These are phyloP conservation scores for Taurulus bubalis DNA, from an alignment of 2,113 vertebrate genomes.

Conservation along the genomic window DNA sequence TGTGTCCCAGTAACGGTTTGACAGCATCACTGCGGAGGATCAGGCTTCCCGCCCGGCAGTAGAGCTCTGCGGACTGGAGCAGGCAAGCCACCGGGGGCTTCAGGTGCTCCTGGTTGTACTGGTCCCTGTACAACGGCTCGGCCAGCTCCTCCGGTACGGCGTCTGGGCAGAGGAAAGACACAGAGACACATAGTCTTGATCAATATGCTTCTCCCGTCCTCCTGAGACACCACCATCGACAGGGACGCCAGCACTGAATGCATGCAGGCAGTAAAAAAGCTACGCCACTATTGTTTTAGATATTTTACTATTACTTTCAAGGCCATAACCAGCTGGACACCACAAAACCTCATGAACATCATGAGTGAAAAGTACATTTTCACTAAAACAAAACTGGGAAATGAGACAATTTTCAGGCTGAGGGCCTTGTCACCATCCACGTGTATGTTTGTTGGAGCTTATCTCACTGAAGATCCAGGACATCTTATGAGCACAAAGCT, in stretches of 20 bases:
- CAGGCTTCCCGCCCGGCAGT: conserved; percentile 96
- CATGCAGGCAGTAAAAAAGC: conserved; percentile 1
- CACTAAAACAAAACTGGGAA: not conserved
- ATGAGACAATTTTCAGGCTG: not conserved
- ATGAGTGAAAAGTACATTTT: not conserved
- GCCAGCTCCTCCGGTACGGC: conserved; percentile 92
- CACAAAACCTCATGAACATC: not conserved
- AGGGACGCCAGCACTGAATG: not conserved
- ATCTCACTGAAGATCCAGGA: not conserved
- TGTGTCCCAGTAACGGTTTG: conserved; percentile 95
- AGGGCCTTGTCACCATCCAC: not conserved
- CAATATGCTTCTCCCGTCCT: not conserved
- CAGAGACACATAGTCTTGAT: not conserved
- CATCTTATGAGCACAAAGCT: conserved; percentile 28
- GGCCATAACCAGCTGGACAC: not conserved
- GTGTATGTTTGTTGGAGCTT: not conserved
- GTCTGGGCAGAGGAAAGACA: conserved; percentile 80
- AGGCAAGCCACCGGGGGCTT: conserved; percentile 94
- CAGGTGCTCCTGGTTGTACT: conserved; percentile 98
- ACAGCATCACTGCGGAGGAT: conserved; percentile 97
- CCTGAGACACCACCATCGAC: not conserved
- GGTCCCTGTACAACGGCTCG: conserved; percentile 96
- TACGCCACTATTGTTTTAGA: conserved; percentile 6
- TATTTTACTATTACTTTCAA: not conserved
- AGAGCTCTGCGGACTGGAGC: conserved; percentile 96